Evolutionary conservation across 2,113 vertebrate genomes (phyloP).

Genomic region (Empidonax traillii): DNA sequence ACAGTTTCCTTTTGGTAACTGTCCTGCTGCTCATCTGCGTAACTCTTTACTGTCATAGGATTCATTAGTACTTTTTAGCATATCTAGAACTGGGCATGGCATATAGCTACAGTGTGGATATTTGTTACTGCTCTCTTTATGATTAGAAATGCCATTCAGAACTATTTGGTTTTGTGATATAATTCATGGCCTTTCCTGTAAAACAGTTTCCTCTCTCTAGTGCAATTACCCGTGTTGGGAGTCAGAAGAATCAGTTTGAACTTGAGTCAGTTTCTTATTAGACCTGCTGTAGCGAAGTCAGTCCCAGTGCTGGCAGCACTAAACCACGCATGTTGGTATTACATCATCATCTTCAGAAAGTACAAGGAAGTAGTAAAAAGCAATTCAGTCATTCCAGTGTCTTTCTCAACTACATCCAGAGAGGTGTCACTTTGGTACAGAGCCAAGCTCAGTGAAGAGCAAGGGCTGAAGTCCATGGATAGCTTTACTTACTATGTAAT

Average conservation of each 20-base stretch:
- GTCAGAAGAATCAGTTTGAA: background rate
- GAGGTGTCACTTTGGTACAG: background rate
- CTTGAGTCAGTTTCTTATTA: background rate
- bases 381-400: background rate
- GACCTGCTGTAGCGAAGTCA: background rate
- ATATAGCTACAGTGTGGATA: background rate
- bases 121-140: background rate
- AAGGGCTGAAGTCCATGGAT: conserved; percentile 26
- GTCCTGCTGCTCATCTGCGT: background rate
- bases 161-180: background rate
- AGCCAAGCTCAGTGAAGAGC: background rate
- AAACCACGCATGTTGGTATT: background rate
- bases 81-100: background rate
- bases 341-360: background rate
- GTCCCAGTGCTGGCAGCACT: background rate
- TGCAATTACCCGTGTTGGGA: background rate
- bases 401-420: background rate
- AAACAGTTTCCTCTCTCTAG: background rate
- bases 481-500: background rate
- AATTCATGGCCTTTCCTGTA: background rate
- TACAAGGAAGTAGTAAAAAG: background rate
- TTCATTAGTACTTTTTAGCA: background rate
- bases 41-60: background rate
- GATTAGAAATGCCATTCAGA: background rate
- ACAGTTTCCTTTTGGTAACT: background rate